Percentiles rank a stretch among this genome's conserved stretches.
These are phyloP conservation scores for Mugil cephalus DNA, from an alignment of 2,113 vertebrate genomes.

Conservation along the genomic window DNA sequence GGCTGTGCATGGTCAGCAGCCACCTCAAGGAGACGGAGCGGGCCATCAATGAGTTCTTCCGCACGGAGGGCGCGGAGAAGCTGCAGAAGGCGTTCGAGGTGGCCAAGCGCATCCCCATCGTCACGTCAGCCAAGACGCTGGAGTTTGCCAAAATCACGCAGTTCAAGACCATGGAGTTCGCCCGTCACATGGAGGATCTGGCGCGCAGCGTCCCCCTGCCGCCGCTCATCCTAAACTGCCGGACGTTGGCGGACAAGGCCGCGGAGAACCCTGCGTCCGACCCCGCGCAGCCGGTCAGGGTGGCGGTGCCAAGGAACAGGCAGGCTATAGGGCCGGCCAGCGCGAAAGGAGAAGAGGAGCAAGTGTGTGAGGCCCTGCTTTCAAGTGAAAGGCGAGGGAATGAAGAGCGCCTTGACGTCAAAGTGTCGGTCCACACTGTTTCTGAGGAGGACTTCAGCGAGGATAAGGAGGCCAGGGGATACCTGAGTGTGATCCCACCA, in stretches of 20 bases:
- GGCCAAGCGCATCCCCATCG: constrained; percentile 94
- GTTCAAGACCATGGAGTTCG: constrained; percentile 96
- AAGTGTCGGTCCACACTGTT: constrained; percentile 23
- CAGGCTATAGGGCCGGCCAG: not conserved
- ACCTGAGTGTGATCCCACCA: not conserved
- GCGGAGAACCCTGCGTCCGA: constrained; percentile 45
- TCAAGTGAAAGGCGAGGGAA: not conserved
- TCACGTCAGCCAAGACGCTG: constrained; percentile 92
- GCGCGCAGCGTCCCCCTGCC: constrained; percentile 95
- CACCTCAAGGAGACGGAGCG: constrained; percentile 94
- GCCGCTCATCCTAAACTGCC: constrained; percentile 92
- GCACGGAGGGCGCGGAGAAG: constrained; percentile 93
- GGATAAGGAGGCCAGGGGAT: not conserved
- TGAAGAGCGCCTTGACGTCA: rapidly evolving
- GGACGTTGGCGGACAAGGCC: constrained; percentile 84
- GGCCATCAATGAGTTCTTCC: constrained; percentile 97
- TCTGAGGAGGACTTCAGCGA: not conserved
- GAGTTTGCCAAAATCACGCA: constrained; percentile 93
- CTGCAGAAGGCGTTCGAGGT: constrained; percentile 97
- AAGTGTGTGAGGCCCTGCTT: constrained; percentile 23
- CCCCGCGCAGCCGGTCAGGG: constrained; percentile 46
- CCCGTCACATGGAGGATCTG: constrained; percentile 94
- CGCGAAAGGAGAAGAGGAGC: not conserved
- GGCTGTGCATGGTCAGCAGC: constrained; percentile 95
- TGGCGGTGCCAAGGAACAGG: constrained; percentile 67